Evolutionary conservation across 2,888 invertebrate genomes (phyloP).

Genomic region (Eristalinus sepulchralis): DNA sequence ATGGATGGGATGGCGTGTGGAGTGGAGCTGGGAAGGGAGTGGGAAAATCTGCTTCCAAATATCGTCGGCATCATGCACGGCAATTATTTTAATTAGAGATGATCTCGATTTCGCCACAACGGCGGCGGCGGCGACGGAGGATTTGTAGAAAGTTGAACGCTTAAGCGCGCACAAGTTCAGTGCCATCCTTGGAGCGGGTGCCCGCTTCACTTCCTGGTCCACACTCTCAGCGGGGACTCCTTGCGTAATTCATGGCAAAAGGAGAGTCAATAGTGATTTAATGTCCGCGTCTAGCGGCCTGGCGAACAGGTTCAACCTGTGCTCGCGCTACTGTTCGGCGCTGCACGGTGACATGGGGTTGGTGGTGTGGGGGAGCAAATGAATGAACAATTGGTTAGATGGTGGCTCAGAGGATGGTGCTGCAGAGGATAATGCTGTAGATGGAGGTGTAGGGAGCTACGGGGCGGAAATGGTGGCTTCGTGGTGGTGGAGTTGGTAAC

Average conservation of each 20-base stretch:
- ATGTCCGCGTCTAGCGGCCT: slow-evolving; percentile 44
- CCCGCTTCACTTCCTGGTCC: slow-evolving; percentile 17
- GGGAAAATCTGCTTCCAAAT: slow-evolving; percentile 33
- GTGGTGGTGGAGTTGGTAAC: too few relatives aligned
- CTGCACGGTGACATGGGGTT: slow-evolving; percentile 10
- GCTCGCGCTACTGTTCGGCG: background rate
- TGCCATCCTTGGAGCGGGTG: slow-evolving; percentile 41
- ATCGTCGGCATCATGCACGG: slow-evolving; percentile 6
- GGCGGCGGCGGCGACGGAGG: background rate
- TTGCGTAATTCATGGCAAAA: slow-evolving; percentile 52
- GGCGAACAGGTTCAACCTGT: slow-evolving; percentile 49
- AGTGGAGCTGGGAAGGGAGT: background rate
- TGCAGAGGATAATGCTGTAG: too few relatives aligned
- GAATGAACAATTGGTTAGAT: too few relatives aligned
- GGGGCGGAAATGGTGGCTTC: too few relatives aligned
- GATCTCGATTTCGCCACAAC: slow-evolving; percentile 5
- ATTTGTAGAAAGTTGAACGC: slow-evolving; percentile 53
- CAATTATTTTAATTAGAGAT: slow-evolving; percentile 36
- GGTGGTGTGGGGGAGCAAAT: background rate
- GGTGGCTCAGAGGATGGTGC: too few relatives aligned
- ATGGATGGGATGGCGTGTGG: background rate
- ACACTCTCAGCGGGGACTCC: slow-evolving; percentile 37
- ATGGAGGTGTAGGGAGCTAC: too few relatives aligned
- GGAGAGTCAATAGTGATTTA: slow-evolving; percentile 44
- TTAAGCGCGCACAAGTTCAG: slow-evolving; percentile 51